Evolutionary conservation across 2,797 vertebrate genomes (phyloP).

Genomic region (Masticophis lateralis): DNA sequence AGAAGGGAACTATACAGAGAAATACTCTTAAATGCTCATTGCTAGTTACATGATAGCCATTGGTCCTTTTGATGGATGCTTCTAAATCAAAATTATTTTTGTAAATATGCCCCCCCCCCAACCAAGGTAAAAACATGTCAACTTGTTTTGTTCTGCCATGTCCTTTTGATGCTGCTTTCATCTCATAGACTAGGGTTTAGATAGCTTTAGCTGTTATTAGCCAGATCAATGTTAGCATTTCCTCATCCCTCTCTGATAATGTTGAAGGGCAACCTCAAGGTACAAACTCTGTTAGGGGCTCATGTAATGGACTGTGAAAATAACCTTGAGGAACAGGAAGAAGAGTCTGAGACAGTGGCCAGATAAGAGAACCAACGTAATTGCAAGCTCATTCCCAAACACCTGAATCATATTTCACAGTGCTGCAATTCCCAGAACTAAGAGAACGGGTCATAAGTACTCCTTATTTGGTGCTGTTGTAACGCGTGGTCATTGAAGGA

Average conservation of each 20-base stretch:
- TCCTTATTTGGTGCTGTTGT: background rate
- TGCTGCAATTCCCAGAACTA: background rate
- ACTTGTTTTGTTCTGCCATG: background rate
- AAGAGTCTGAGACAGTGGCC: background rate
- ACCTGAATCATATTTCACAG: background rate
- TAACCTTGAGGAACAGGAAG: background rate
- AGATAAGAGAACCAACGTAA: background rate
- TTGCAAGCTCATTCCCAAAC: background rate
- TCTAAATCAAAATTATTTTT: background rate
- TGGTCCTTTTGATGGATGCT: background rate
- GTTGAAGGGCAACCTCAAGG: background rate
- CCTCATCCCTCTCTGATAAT: background rate
- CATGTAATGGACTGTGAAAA: background rate
- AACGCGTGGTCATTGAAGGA: background rate
- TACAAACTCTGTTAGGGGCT: background rate
- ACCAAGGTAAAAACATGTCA: background rate
- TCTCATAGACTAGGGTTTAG: background rate
- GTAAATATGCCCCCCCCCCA: background rate
- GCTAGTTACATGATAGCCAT: background rate
- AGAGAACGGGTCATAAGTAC: background rate
- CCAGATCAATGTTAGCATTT: background rate
- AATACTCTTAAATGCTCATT: background rate
- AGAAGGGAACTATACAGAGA: background rate
- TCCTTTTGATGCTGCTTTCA: background rate
- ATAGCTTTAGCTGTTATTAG: background rate